Base-by-base conservation (phyloP, 2,797 vertebrate species). In the Alfaro cultratus region DNA sequence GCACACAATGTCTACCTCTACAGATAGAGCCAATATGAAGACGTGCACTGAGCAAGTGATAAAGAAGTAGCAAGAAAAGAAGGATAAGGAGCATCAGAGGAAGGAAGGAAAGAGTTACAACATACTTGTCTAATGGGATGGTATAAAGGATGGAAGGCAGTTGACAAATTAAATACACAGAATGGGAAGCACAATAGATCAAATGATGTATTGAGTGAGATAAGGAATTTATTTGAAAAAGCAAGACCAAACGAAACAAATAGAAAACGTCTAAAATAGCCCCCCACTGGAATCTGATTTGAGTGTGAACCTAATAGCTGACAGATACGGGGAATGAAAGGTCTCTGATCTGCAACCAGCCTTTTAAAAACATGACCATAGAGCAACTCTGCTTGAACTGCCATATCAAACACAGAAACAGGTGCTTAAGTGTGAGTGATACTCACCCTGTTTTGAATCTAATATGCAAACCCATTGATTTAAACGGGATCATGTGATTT, bases 1-100 rank as follows among this genome's bases (percentile, higher is more conserved):
- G 86, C 74, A 87, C 88, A 87, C 88, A 86, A 86, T 92, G 92
- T 93, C 87, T 93, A 55, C 83, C 88, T 93, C 90, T 86, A 11
- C 81, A 47, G 72, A 87, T 78, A 91, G 83, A 92, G 87, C 92
- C 90, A 82, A 87, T 80, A 79, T 41, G 62, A 88, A 76, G 85
- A 92, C 57, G 80, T 79, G 85, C 29, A 13, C 16, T 8, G 60
- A 80, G 78, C 45, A 21, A 85, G 79, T 29, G 70, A 89, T 76
- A 39, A 81, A 77, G 80, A 81, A 47, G 41, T 72, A 85, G 47
- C 16, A n/a, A 81, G 76, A 74, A 60, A 76, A 71, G 80, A 68
- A 76, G 88, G 77, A 85, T 82, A 78, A 84, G 76, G 39, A 77
- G 70, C 36, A 34, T 73, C 77, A 80, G 60, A 15, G 67, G 7